Evolutionary conservation across 2,888 invertebrate genomes (phyloP).

Genomic region (Drosophila mulleri): DNA sequence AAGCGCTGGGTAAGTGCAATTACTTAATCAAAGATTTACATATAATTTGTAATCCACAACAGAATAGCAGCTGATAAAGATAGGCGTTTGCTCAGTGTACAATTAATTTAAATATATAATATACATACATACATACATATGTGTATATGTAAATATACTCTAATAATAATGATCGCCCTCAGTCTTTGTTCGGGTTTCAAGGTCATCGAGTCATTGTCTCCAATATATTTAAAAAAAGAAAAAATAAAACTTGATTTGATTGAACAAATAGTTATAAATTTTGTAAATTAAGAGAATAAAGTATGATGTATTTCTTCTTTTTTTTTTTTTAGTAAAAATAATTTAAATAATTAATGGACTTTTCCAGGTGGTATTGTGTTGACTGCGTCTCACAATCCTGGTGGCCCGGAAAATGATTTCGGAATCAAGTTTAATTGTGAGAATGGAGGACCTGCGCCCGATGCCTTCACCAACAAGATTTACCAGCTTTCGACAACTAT

Average conservation of each 20-base stretch:
- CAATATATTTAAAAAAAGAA: neutral
- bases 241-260: neutral
- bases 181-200: slow-evolving; percentile 34
- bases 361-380: slow-evolving; percentile 95
- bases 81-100: slow-evolving; percentile 12
- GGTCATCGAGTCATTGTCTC: slow-evolving; percentile 34
- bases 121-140: neutral
- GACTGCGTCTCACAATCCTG: slow-evolving; percentile 99
- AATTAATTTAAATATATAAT: slow-evolving; percentile 10
- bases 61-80: slow-evolving; percentile 60
- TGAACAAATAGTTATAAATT: neutral
- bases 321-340: neutral
- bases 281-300: no score
- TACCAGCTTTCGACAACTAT: slow-evolving; percentile 92
- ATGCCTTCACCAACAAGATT: slow-evolving; percentile 94
- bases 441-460: slow-evolving; percentile 99
- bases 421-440: slow-evolving; percentile 99
- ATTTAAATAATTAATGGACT: neutral
- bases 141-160: neutral
- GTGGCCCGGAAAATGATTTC: slow-evolving; percentile 98
- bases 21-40: slow-evolving; percentile 34
- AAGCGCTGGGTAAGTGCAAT: slow-evolving; percentile 88
- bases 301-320: no score
- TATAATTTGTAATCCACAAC: slow-evolving; percentile 31
- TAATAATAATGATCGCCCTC: neutral